These are phyloP conservation scores for Loriculus beryllinus DNA, from an alignment of 2,797 vertebrate genomes.

Conservation along the genomic window DNA sequence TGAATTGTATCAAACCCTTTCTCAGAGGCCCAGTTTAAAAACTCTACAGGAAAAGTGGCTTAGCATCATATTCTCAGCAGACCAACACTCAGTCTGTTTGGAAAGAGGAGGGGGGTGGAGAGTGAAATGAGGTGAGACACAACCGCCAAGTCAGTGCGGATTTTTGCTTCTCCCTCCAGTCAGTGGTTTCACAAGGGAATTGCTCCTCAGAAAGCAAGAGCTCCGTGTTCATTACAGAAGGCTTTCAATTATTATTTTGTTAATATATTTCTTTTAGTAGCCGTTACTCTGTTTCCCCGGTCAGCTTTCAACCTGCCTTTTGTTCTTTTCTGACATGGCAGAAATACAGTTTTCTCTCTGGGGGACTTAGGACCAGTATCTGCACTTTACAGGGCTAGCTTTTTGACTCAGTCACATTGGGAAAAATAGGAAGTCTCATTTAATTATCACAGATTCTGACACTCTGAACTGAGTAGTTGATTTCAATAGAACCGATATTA, in stretches of 20 bases:
- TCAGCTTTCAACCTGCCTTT: conserved; percentile 13
- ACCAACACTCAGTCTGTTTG: conserved; percentile 64
- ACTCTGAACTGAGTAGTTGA: not conserved
- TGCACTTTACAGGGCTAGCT: not conserved
- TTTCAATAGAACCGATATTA: not conserved
- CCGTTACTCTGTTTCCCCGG: not conserved
- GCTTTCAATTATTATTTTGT: not conserved
- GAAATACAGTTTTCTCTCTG: conserved; percentile 37
- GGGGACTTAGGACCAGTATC: not conserved
- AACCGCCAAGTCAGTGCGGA: conserved; percentile 14
- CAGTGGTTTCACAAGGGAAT: not conserved
- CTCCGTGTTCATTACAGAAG: not conserved
- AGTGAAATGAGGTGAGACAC: conserved; percentile 70
- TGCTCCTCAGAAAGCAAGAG: conserved; percentile 17
- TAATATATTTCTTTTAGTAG: not conserved
- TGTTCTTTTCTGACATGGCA: conserved; percentile 22
- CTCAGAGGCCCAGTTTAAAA: conserved; percentile 78
- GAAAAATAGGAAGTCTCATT: conserved; percentile 2
- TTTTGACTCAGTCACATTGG: not conserved
- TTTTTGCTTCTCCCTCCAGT: conserved; percentile 22
- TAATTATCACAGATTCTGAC: not conserved
- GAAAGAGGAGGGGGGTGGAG: not conserved
- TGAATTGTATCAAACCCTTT: conserved; percentile 80
- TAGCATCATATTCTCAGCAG: conserved; percentile 75
- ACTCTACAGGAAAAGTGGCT: conserved; percentile 77